Evolutionary conservation across 2,113 vertebrate species (phyloP).

Genomic region (Rhizomys pruinosus): DNA sequence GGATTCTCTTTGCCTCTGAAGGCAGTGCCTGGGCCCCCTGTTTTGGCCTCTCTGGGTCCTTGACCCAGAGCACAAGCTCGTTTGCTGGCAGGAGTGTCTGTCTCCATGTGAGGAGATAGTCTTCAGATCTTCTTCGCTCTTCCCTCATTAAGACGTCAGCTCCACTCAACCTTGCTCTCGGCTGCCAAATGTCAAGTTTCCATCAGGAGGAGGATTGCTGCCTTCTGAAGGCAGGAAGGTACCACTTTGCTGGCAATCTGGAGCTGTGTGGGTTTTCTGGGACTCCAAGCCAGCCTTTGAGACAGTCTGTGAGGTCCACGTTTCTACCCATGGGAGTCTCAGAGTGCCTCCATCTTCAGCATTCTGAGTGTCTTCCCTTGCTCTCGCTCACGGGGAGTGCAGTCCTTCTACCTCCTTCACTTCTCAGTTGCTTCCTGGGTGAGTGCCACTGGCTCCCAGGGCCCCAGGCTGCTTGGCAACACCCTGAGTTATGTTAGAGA

Average conservation of each 20-base stretch:
- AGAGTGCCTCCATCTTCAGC: background rate
- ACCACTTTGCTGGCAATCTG: background rate
- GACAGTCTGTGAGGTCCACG: background rate
- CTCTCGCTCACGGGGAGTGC: background rate
- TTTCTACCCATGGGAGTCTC: background rate
- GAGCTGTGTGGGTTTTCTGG: background rate
- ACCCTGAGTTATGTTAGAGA: slow-evolving; percentile 80
- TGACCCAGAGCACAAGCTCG: slow-evolving; percentile 37
- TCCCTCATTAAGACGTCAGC: slow-evolving; percentile 75
- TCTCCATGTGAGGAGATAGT: slow-evolving; percentile 59
- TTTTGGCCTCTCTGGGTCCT: slow-evolving; percentile 26
- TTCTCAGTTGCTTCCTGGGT: slow-evolving; percentile 68
- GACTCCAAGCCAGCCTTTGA: background rate
- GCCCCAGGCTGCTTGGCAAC: slow-evolving; percentile 75
- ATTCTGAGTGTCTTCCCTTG: background rate
- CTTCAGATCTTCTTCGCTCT: slow-evolving; percentile 59
- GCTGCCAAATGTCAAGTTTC: slow-evolving; percentile 58
- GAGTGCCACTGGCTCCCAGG: slow-evolving; percentile 31
- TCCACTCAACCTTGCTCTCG: slow-evolving; percentile 47
- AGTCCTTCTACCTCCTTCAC: slow-evolving; percentile 47
- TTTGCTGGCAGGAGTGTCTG: slow-evolving; percentile 52
- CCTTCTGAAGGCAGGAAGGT: slow-evolving; percentile 54
- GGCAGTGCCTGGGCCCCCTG: background rate
- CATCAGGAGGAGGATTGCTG: slow-evolving; percentile 29
- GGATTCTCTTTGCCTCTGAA: background rate